A percentile compares a stretch with the other conserved stretches of the same genome.
phyloP scores from a whole-genome alignment of 1,140 invertebrate genomes.

The Eriocheir sinensis region DNA sequence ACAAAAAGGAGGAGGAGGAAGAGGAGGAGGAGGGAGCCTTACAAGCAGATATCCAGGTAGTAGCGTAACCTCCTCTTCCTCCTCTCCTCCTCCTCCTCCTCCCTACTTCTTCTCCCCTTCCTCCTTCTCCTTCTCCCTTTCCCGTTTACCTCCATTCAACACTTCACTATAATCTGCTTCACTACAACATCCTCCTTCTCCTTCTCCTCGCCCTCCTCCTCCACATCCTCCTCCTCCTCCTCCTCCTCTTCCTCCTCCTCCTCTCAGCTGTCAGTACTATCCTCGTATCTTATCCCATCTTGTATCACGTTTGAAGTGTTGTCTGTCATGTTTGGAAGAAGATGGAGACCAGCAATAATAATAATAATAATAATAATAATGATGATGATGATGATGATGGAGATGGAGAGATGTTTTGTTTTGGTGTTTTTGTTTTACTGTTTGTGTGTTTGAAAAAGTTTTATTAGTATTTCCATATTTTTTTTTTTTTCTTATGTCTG shows the following conservation, averaged over 20 bases:
- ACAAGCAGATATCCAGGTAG: too few species aligned
- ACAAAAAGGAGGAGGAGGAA: neutral
- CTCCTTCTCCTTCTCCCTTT: neutral
- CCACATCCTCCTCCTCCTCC: neutral
- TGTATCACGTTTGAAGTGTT: neutral
- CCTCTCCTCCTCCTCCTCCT: slow-evolving; percentile 26
- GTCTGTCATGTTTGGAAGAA: neutral
- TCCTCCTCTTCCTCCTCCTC: too few species aligned
- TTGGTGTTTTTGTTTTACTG: neutral
- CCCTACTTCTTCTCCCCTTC: neutral
- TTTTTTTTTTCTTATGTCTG: neutral
- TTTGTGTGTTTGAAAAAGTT: too few species aligned
- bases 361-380: too few species aligned
- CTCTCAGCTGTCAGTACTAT: neutral
- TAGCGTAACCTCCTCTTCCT: slow-evolving; percentile 4
- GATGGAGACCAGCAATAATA: neutral
- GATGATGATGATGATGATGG: too few species aligned
- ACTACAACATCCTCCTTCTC: neutral
- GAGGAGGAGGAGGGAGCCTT: too few species aligned
- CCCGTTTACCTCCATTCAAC: too few species aligned
- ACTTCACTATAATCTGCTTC: too few species aligned
- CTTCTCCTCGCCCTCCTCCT: too few species aligned
- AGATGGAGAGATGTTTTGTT: neutral
- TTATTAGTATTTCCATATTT: neutral
- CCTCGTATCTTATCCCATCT: neutral